Evolutionary conservation across 2,113 vertebrate genomes (phyloP).

Genomic region (Hippocampus comes): DNA sequence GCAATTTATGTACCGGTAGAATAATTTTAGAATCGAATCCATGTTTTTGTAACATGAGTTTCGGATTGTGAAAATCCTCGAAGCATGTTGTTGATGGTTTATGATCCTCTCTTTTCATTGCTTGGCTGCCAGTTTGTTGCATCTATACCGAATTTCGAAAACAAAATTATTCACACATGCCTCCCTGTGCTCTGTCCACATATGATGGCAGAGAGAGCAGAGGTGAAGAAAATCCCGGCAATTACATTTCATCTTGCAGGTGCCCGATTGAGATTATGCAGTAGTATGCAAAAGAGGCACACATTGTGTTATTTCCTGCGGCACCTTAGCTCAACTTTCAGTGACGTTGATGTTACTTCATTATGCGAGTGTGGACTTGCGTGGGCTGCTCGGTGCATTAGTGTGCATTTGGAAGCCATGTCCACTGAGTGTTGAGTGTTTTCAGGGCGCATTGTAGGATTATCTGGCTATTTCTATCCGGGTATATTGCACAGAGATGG

Average conservation of each 20-base stretch:
- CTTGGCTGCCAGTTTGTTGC: not conserved
- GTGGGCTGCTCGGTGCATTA: slow-evolving; percentile 28
- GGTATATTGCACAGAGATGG: not conserved
- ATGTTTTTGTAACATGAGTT: not conserved
- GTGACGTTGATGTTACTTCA: slow-evolving; percentile 15
- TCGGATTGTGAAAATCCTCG: not conserved
- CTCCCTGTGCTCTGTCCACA: not conserved
- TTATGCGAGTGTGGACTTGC: slow-evolving; percentile 13
- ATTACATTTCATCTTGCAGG: slow-evolving; percentile 11
- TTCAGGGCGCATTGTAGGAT: no score
- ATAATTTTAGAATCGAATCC: no score
- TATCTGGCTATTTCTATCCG: not conserved
- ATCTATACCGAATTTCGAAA: not conserved
- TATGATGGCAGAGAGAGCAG: slow-evolving; percentile 1
- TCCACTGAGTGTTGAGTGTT: not conserved
- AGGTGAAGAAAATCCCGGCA: slow-evolving; percentile 33
- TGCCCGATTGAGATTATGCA: not conserved
- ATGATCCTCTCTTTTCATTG: not conserved
- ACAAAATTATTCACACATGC: not conserved
- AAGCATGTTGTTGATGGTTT: not conserved
- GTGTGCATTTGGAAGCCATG: slow-evolving; percentile 29
- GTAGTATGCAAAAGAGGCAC: slow-evolving; percentile 19
- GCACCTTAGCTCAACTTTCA: slow-evolving; percentile 31
- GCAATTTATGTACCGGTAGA: not conserved
- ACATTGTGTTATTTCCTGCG: slow-evolving; percentile 23